Percentiles rank a stretch among this genome's conserved stretches.
Evolutionary conservation across 2,888 invertebrate genomes (phyloP).

Genomic region (Dastarcus helophoroides): DNA sequence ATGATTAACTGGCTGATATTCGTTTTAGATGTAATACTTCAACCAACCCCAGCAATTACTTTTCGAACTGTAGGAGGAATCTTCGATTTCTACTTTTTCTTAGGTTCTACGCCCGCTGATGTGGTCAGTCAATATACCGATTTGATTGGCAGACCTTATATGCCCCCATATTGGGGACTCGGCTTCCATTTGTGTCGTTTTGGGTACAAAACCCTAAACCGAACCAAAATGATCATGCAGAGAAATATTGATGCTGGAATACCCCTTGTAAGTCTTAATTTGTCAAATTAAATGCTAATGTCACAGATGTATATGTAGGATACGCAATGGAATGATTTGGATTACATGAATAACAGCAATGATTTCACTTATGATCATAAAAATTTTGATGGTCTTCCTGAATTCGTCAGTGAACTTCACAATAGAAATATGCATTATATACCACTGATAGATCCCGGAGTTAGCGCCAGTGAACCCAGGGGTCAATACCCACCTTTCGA

Average conservation of each 20-base stretch:
- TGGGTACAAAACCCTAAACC: slow-evolving; percentile 54
- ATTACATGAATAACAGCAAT: slow-evolving; percentile 68
- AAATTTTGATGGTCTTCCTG: slow-evolving; percentile 50
- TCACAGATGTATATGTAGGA: too few species aligned
- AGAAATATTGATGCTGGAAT: slow-evolving; percentile 62
- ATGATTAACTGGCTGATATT: too few species aligned
- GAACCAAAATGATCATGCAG: slow-evolving; percentile 54
- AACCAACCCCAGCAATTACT: slow-evolving; percentile 71
- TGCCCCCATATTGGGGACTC: slow-evolving; percentile 82
- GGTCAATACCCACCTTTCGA: slow-evolving; percentile 68
- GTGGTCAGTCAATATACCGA: slow-evolving; percentile 58
- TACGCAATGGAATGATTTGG: slow-evolving; percentile 76
- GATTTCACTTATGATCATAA: slow-evolving; percentile 66
- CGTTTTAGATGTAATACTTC: slow-evolving; percentile 67
- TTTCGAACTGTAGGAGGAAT: slow-evolving; percentile 75
- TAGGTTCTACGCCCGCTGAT: slow-evolving; percentile 61
- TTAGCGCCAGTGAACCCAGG: slow-evolving; percentile 53
- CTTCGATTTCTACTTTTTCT: slow-evolving; percentile 64
- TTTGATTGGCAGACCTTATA: slow-evolving; percentile 60
- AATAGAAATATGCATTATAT: slow-evolving; percentile 63
- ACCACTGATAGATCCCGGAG: slow-evolving; percentile 63
- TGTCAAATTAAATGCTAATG: too few species aligned
- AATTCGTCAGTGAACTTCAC: slow-evolving; percentile 60
- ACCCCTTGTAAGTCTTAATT: slow-evolving; percentile 50
- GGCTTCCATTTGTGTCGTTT: slow-evolving; percentile 71